Evolutionary conservation across 1,140 invertebrate species (phyloP).

Genomic region (Apocrypta bakeri): DNA sequence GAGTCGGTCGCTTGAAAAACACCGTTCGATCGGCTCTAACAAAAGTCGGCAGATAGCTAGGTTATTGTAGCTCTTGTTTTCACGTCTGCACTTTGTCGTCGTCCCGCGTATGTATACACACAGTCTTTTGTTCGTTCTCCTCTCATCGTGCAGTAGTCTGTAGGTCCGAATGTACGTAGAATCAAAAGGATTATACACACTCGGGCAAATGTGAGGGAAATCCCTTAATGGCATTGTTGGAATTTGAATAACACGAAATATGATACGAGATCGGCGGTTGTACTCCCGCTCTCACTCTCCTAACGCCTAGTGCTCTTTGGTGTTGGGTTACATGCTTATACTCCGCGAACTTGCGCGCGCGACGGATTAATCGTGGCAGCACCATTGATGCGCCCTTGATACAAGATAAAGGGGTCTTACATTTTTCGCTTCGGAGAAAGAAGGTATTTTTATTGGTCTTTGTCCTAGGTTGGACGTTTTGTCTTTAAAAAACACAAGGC

Average conservation of each 20-base stretch:
- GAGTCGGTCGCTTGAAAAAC: neutral
- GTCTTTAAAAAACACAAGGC: too few species aligned
- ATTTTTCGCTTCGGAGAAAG: conserved; percentile 7
- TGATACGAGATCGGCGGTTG: conserved; percentile 67
- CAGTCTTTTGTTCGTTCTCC: neutral
- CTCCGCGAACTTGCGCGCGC: neutral
- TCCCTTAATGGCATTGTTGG: conserved; percentile 74
- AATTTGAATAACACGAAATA: conserved; percentile 75
- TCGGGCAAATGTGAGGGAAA: conserved; percentile 59
- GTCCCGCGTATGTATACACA: neutral
- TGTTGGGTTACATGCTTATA: conserved; percentile 54
- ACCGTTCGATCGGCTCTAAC: neutral
- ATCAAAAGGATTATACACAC: conserved; percentile 17
- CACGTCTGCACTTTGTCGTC: conserved; percentile 9
- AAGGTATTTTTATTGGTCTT: neutral
- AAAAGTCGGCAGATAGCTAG: conserved; percentile 11
- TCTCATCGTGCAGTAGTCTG: neutral
- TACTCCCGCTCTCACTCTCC: neutral
- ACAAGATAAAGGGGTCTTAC: conserved; percentile 37
- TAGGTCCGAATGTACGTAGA: neutral
- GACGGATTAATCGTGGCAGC: conserved; percentile 37
- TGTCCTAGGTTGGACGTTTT: too few species aligned
- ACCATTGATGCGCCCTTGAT: conserved; percentile 30
- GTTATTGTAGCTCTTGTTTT: conserved; percentile 13
- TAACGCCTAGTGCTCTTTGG: conserved; percentile 5